Evolutionary conservation across 2,888 invertebrate species (phyloP), one percentile per base, ranked within the genome.

Genomic region (Dasysyrphus albostriatus): DNA sequence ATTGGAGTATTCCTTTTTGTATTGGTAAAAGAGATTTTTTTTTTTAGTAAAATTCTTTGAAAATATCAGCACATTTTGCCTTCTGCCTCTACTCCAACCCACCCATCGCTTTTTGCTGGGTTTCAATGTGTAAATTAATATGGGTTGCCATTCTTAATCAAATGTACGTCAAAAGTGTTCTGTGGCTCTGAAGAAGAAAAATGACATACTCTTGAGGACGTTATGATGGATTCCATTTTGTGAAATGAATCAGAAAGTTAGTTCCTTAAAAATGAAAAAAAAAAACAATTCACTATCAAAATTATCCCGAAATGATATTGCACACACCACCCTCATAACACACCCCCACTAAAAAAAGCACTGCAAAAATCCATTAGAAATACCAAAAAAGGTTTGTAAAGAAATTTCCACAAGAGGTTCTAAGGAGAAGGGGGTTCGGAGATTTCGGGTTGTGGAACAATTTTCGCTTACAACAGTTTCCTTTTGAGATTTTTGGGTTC

Each of bases 181-280:
- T 37, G 42, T 58, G 3, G 24, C 5, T 16, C 14, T 32, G 3
- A 29, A 37, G 14, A 32, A 34, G 42, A 14, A 63, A 42, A 44
- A 34, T 29, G 54, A 39, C 32, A 44, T 56, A 4, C 37, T 61
- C 34, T 37, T 42, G 19, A 37, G 24, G 12, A 39, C 47, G 4
- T 47, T 65, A 58, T 79, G 72, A 79, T 42, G 58, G 65, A 79
- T 79, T 58, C 39, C 67, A 67, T 80, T 80, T 75, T 74, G 49
- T 19, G 47, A 78, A 78, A 78, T 63, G 56, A 74, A 73, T 79
- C 16, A 54, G 61, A 63, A 72, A 72, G 47, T 69, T 77, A 59
- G 14, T 39, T 32, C 61, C n/a, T 56, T 0, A 16, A 29, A n/a
- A n/a, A n/a, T n/a, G n/a, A n/a, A n/a, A n/a, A n/a, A n/a, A 39